A percentile compares a stretch with the other conserved stretches of the same genome.
phyloP scores from a whole-genome alignment of 2,888 invertebrate species.

The Lasioglossum marginatum region DNA sequence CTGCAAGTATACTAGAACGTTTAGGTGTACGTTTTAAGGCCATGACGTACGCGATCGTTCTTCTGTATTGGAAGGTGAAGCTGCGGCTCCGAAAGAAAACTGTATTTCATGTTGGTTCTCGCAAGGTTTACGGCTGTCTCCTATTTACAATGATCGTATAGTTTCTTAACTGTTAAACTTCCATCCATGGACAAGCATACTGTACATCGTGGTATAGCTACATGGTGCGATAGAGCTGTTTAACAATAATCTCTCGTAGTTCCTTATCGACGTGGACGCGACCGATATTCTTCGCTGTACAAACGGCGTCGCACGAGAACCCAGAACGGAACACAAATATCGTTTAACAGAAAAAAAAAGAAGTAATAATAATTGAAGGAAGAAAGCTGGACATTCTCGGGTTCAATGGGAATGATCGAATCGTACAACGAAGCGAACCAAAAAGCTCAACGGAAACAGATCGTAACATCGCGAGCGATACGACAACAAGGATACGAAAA shows the following conservation, averaged over 20 bases:
- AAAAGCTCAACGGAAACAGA: slow-evolving; percentile 18
- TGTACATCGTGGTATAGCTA: slow-evolving; percentile 42
- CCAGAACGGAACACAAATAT: background rate
- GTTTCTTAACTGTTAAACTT: slow-evolving; percentile 39
- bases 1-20: slow-evolving; percentile 43
- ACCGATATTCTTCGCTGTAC: background rate
- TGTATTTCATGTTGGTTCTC: background rate
- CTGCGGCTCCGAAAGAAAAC: slow-evolving; percentile 21
- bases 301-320: background rate
- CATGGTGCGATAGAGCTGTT: slow-evolving; percentile 28
- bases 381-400: background rate
- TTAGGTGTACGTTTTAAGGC: slow-evolving; percentile 62
- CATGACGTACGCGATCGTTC: slow-evolving; percentile 54
- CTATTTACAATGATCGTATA: slow-evolving; percentile 42
- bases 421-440: slow-evolving; percentile 33
- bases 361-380: background rate
- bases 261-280: slow-evolving; percentile 2
- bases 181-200: slow-evolving; percentile 43
- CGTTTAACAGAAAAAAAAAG: background rate
- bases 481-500: slow-evolving; percentile 54
- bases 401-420: background rate
- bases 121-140: background rate
- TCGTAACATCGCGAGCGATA: background rate
- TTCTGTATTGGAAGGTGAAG: background rate
- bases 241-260: background rate